Evolutionary conservation across 2,113 vertebrate genomes (phyloP).

Genomic region (Chionomys nivalis): DNA sequence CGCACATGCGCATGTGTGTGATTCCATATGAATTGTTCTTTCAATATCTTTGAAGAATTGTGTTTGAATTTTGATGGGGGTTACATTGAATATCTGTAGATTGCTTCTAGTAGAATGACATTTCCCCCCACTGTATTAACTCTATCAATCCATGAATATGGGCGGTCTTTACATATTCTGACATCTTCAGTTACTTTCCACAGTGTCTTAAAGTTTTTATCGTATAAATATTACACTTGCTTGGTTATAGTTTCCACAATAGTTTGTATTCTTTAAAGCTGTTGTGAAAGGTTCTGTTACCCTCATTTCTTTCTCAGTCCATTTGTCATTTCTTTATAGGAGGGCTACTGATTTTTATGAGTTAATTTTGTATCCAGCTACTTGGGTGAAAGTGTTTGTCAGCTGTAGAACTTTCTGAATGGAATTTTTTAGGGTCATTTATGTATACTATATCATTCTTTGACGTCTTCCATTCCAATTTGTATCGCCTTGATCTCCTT

Average conservation of each 20-base stretch:
- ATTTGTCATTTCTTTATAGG: background rate
- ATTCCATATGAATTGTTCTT: background rate
- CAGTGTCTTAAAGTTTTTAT: background rate
- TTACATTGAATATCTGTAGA: background rate
- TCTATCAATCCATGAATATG: background rate
- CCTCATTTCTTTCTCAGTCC: background rate
- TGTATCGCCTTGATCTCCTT: background rate
- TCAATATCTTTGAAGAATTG: background rate
- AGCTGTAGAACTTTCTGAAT: background rate
- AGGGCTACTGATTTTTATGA: background rate
- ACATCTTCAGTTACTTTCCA: background rate
- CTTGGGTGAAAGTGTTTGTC: background rate
- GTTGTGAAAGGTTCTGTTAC: background rate
- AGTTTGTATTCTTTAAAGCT: background rate
- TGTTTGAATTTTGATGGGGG: background rate
- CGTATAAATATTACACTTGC: background rate
- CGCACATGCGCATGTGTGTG: fast-evolving
- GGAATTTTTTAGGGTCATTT: background rate
- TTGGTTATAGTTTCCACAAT: background rate
- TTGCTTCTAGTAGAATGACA: background rate
- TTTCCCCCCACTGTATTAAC: no score
- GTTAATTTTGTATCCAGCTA: background rate
- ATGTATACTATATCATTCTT: background rate
- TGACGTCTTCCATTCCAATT: background rate
- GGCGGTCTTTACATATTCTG: background rate